Percentiles rank a stretch among this genome's conserved stretches.
These are phyloP conservation scores for Babyrousa celebensis DNA, from an alignment of 2,797 vertebrate genomes.

Conservation along the genomic window DNA sequence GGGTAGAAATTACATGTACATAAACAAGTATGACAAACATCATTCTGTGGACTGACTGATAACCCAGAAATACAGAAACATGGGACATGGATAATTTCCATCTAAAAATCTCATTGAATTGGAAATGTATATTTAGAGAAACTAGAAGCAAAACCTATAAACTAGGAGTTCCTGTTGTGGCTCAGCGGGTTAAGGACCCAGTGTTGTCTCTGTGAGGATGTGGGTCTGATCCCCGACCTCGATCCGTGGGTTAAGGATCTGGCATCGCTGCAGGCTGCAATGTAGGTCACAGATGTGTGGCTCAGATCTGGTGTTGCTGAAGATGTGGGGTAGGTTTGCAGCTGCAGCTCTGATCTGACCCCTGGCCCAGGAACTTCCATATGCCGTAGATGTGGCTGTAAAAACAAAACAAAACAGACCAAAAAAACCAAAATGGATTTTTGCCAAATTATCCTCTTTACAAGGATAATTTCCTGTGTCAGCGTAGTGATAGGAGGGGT, in stretches of 20 bases:
- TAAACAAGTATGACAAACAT: neutral
- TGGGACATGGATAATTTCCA: constrained; percentile 30
- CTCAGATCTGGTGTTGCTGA: too few species aligned
- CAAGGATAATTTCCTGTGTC: neutral
- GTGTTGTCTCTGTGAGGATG: too few species aligned
- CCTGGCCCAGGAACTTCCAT: too few species aligned
- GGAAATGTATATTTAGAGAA: neutral
- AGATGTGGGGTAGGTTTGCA: too few species aligned
- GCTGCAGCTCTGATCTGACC: too few species aligned
- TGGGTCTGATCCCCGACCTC: too few species aligned
- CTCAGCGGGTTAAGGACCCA: too few species aligned
- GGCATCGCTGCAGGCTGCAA: too few species aligned
- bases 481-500: constrained; percentile 43
- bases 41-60: neutral
- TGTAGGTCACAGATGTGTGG: too few species aligned
- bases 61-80: neutral
- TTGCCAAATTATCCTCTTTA: neutral
- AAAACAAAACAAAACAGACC: too few species aligned
- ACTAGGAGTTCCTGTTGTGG: neutral
- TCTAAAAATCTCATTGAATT: neutral
- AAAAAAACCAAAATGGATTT: neutral
- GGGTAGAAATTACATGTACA: neutral
- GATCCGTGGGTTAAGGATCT: too few species aligned
- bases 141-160: neutral
- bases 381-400: too few species aligned